Percentiles rank a stretch among this genome's conserved stretches.
These are phyloP conservation scores for Cryptophagus acutangulus DNA, from an alignment of 2,888 invertebrate genomes.

Conservation along the genomic window DNA sequence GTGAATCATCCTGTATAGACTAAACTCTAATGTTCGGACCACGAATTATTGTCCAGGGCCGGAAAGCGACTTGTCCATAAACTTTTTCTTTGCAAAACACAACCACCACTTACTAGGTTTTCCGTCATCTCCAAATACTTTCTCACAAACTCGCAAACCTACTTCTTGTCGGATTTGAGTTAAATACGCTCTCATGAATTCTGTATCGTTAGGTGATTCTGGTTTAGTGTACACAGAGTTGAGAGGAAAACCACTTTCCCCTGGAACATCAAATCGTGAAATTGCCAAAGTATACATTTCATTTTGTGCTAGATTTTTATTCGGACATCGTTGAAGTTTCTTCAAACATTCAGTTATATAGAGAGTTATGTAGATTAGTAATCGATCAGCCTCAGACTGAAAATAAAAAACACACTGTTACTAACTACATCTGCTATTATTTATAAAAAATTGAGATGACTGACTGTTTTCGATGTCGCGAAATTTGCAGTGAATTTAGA, in stretches of 20 bases:
- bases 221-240: constrained; percentile 63
- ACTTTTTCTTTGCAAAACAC: constrained; percentile 98
- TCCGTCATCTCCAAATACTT: constrained; percentile 87
- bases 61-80: constrained; percentile 97
- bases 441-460: constrained; percentile 3
- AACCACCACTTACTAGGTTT: constrained; percentile 99
- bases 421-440: too few species aligned
- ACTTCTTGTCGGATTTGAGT: constrained; percentile 95
- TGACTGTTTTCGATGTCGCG: neutral
- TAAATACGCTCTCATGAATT: constrained; percentile 87
- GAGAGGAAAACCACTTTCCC: constrained; percentile 83
- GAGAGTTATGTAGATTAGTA: constrained; percentile 93
- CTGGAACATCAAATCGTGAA: constrained; percentile 93
- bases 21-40: too few species aligned
- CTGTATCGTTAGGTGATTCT: constrained; percentile 69
- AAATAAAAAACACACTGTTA: neutral
- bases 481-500: too few species aligned
- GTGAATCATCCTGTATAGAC: too few species aligned
- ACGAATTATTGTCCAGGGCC: constrained; percentile 80
- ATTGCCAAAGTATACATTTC: constrained; percentile 97
- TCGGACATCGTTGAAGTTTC: constrained; percentile 85
- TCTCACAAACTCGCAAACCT: constrained; percentile 84
- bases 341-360: constrained; percentile 98
- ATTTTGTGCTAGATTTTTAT: constrained; percentile 82
- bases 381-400: constrained; percentile 92